phyloP scores from a whole-genome alignment of 2,113 vertebrate genomes.

The Aleadryas rufinucha region DNA sequence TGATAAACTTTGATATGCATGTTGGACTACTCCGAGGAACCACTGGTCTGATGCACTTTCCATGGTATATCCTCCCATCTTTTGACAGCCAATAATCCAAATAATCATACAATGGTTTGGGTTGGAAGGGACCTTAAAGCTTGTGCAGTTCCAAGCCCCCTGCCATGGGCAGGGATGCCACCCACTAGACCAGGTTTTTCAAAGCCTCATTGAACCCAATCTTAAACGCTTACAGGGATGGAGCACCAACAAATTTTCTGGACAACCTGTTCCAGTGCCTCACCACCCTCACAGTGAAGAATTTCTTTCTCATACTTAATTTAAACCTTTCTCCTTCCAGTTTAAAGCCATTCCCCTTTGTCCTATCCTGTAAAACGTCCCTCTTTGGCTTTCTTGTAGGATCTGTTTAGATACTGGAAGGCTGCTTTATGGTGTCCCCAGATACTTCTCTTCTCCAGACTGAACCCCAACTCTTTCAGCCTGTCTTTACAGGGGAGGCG shows the following conservation, averaged over 20 bases:
- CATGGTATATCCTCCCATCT: neutral
- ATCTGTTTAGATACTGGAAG: neutral
- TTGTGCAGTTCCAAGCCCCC: neutral
- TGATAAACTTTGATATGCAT: neutral
- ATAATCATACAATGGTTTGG: neutral
- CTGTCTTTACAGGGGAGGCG: neutral
- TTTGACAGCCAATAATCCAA: neutral
- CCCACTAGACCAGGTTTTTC: neutral
- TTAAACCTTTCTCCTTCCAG: neutral
- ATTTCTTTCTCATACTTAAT: neutral
- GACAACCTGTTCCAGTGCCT: neutral
- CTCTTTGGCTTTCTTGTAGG: neutral
- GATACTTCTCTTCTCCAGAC: neutral
- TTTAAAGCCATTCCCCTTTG: neutral
- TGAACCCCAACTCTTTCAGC: neutral
- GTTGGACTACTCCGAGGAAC: neutral
- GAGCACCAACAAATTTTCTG: neutral
- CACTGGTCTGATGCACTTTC: neutral
- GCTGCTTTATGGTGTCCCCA: neutral
- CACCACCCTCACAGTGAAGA: neutral
- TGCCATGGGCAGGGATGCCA: neutral
- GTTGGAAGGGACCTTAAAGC: neutral
- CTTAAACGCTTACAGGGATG: neutral
- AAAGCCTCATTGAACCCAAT: neutral
- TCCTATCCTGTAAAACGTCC: neutral